phyloP scores from a whole-genome alignment of 2,888 invertebrate species.

The Nemapogon koenigi region DNA sequence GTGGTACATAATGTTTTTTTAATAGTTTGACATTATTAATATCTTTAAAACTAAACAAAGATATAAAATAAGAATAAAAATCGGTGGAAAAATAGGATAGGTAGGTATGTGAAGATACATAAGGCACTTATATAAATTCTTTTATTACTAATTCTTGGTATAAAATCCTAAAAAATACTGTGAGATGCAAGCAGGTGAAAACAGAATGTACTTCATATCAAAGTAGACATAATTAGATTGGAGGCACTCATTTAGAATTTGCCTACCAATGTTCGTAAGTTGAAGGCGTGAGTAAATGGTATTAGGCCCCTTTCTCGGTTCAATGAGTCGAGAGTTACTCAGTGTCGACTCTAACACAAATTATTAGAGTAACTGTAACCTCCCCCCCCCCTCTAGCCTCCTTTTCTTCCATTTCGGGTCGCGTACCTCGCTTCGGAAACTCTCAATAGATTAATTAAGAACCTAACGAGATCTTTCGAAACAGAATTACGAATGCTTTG shows the following conservation, averaged over 20 bases:
- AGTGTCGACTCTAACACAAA: constrained; percentile 33
- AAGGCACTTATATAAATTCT: too few relatives aligned
- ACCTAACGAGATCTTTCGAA: constrained; percentile 56
- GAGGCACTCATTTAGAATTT: constrained; percentile 12
- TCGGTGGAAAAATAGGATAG: too few relatives aligned
- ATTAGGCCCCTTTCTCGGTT: constrained; percentile 34
- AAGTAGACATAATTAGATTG: too few relatives aligned
- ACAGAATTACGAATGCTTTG: constrained; percentile 56
- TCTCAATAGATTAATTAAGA: constrained; percentile 63
- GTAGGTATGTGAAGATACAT: too few relatives aligned
- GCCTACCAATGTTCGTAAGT: constrained; percentile 22
- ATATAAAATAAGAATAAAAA: too few relatives aligned
- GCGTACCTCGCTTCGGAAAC: constrained; percentile 36
- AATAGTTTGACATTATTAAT: too few relatives aligned
- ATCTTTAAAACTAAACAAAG: too few relatives aligned
- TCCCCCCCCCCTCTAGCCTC: constrained; percentile 16
- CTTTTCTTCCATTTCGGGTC: background rate
- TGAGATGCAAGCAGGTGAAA: too few relatives aligned
- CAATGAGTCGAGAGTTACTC: constrained; percentile 29
- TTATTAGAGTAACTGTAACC: constrained; percentile 50
- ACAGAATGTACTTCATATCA: too few relatives aligned
- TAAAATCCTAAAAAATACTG: too few relatives aligned
- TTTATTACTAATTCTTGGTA: too few relatives aligned
- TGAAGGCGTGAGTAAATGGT: constrained; percentile 31
- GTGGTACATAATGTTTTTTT: too few relatives aligned